These are phyloP conservation scores for Calameuta idolon DNA, from an alignment of 2,888 invertebrate species.

Conservation along the genomic window DNA sequence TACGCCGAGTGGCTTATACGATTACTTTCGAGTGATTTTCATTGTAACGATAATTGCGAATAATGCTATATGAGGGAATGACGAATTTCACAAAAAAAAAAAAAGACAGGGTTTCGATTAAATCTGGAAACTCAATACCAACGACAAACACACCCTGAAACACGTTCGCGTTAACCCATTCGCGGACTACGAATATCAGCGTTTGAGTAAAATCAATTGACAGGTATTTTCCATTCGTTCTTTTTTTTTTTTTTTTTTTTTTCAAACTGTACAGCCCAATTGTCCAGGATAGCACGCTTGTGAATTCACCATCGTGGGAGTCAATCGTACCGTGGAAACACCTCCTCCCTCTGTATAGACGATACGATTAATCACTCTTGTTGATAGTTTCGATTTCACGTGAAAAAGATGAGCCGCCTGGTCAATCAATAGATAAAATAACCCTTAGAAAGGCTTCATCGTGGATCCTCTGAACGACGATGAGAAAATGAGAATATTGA, in stretches of 20 bases:
- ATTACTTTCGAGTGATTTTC: neutral
- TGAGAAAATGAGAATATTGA: too few species aligned
- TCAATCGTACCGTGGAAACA: neutral
- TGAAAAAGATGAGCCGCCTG: neutral
- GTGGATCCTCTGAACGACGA: neutral
- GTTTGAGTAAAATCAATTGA: neutral
- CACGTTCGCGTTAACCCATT: neutral
- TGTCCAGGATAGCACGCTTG: neutral
- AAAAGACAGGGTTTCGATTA: neutral
- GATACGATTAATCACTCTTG: slow-evolving; percentile 2
- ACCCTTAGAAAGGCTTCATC: neutral
- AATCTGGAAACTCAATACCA: neutral
- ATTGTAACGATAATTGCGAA: neutral
- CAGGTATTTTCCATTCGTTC: neutral
- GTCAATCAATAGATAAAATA: neutral
- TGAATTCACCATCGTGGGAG: neutral
- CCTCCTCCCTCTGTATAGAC: neutral
- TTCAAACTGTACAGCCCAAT: neutral
- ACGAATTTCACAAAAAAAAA: neutral
- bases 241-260: neutral
- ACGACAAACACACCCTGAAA: neutral
- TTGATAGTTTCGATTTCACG: slow-evolving; percentile 3
- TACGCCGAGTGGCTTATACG: neutral
- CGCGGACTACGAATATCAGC: neutral
- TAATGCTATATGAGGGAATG: neutral